A percentile compares a stretch with the other conserved stretches of the same genome.
Conservation (phyloP, 2,797 vertebrate species). For the Notoglanidium macrostoma region DNA sequence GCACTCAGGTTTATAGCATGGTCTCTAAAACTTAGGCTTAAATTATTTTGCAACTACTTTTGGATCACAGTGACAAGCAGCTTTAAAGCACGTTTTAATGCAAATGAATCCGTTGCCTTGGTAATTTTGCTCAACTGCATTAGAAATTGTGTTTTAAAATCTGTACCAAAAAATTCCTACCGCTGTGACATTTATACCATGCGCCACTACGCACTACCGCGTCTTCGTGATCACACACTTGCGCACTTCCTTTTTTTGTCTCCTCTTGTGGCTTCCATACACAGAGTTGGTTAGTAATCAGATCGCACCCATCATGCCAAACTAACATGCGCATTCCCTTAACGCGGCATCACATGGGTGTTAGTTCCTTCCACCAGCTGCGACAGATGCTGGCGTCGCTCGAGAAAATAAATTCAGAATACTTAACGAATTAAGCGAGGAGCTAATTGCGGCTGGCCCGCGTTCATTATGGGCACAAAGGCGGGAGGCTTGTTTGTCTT, state of each 20-base stretch:
- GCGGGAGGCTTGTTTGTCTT: constrained; percentile 80
- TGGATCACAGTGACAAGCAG: neutral
- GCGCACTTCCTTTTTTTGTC: neutral
- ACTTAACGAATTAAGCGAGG: constrained; percentile 84
- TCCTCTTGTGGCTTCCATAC: neutral
- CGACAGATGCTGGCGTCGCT: constrained; percentile 80
- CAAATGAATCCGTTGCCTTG: neutral
- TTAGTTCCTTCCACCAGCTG: constrained; percentile 67
- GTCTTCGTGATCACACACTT: neutral
- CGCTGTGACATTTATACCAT: neutral
- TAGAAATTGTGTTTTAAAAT: neutral
- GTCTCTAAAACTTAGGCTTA: neutral
- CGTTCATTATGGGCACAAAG: constrained; percentile 78
- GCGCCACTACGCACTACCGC: neutral
- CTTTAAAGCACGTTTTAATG: neutral
- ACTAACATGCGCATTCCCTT: constrained; percentile 12
- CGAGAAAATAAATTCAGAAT: constrained; percentile 82
- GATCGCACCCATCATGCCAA: constrained; percentile 7
- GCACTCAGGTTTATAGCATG: neutral
- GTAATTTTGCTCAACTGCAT: neutral
- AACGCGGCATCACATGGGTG: constrained; percentile 34
- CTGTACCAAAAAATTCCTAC: neutral
- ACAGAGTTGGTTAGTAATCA: constrained; percentile 15
- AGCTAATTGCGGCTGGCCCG: constrained; percentile 82
- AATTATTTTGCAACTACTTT: neutral